Evolutionary conservation across 2,113 vertebrate genomes (phyloP).

Genomic region (Caranx ignobilis): DNA sequence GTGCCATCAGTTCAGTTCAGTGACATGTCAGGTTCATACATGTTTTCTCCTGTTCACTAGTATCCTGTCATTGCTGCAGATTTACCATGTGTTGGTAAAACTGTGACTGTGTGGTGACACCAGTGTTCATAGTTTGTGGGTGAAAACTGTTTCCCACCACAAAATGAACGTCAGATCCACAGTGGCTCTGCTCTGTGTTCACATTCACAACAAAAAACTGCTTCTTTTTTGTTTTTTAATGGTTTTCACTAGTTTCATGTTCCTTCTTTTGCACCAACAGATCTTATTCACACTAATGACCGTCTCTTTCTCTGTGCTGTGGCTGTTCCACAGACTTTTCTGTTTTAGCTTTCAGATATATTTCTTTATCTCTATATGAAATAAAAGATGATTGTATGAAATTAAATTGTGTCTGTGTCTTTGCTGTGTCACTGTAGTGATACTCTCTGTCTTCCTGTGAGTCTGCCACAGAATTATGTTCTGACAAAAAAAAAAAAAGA

Average conservation of each 20-base stretch:
- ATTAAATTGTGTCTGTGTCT: not conserved
- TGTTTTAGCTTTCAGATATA: slow-evolving; percentile 67
- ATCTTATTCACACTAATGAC: slow-evolving; percentile 43
- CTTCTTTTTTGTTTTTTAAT: slow-evolving; percentile 2
- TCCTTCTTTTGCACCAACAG: slow-evolving; percentile 43
- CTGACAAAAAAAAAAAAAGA: not conserved
- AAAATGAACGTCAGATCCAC: not conserved
- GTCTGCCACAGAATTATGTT: not conserved
- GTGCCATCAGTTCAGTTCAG: not conserved
- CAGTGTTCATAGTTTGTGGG: not conserved
- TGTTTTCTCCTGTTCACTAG: not conserved
- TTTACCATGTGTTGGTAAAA: not conserved
- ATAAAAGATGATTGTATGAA: slow-evolving; percentile 70
- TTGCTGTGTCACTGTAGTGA: not conserved
- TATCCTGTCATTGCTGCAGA: not conserved
- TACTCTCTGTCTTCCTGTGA: not conserved
- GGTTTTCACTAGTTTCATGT: slow-evolving; percentile 7
- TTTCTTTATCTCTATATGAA: slow-evolving; percentile 68
- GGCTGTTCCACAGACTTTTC: slow-evolving; percentile 60
- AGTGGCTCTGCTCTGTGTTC: too few species aligned
- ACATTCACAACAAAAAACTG: not conserved
- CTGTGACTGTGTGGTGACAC: not conserved
- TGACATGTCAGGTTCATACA: not conserved
- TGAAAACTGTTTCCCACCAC: slow-evolving; percentile 22
- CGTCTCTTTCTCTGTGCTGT: slow-evolving; percentile 47